These are phyloP conservation scores for Leucopsar rothschildi DNA, from an alignment of 2,113 vertebrate species.

Conservation along the genomic window DNA sequence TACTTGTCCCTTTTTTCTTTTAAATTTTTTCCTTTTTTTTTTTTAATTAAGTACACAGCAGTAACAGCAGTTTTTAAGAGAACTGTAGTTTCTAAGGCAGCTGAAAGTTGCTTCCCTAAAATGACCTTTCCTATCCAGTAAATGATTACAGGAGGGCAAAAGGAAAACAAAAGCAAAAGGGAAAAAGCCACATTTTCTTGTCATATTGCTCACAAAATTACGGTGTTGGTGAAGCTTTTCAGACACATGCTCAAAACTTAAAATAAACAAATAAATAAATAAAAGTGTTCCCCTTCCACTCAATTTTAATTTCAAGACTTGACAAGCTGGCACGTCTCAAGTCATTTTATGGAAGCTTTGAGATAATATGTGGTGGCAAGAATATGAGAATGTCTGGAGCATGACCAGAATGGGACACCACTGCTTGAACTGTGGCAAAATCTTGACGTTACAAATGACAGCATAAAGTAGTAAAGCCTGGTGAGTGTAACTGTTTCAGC, in stretches of 20 bases:
- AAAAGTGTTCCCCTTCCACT: neutral
- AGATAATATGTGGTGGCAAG: neutral
- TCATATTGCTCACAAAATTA: neutral
- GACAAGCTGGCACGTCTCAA: neutral
- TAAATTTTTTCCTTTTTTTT: neutral
- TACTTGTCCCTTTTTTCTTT: neutral
- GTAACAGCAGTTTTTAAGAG: neutral
- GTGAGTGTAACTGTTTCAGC: neutral
- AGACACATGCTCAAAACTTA: neutral
- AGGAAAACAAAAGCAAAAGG: neutral
- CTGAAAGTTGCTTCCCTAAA: conserved; percentile 9
- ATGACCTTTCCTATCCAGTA: neutral
- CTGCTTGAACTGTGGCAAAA: neutral
- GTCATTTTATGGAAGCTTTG: neutral
- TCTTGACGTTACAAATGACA: fast-evolving
- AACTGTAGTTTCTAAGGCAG: neutral
- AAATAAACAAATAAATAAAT: neutral
- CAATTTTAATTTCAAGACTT: neutral
- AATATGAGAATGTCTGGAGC: neutral
- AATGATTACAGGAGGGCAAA: neutral
- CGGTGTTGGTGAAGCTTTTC: neutral
- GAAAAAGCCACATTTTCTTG: neutral
- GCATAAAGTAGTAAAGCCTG: neutral
- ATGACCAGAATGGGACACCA: neutral
- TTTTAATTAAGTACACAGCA: neutral